These are phyloP conservation scores for Sandelia bainsii DNA, from an alignment of 2,797 vertebrate species.

Conservation along the genomic window DNA sequence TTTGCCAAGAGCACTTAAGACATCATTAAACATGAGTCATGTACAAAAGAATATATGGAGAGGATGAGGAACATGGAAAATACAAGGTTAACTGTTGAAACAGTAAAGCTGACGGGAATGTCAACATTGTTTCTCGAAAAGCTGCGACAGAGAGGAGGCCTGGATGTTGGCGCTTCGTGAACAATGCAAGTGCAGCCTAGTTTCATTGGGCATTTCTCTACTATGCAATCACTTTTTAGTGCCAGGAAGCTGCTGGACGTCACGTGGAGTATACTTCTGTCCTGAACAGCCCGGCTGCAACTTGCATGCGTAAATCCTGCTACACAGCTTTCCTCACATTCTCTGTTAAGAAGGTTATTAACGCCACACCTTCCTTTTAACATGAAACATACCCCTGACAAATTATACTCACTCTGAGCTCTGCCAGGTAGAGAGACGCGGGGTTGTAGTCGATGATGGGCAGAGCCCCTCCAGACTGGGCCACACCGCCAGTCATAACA, in stretches of 20 bases:
- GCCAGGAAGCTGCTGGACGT: constrained; percentile 19
- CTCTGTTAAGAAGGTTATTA: not conserved
- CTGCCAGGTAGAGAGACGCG: constrained; percentile 87
- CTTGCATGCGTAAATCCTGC: constrained; percentile 26
- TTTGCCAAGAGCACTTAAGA: not conserved
- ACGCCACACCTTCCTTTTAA: constrained; percentile 8
- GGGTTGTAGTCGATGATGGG: constrained; percentile 95
- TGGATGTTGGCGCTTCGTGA: not conserved
- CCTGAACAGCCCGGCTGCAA: not conserved
- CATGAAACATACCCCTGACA: not conserved
- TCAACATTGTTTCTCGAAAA: not conserved
- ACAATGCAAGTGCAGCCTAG: not conserved
- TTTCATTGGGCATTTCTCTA: constrained; percentile 1
- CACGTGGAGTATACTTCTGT: not conserved
- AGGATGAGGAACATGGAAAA: not conserved
- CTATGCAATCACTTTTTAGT: not conserved
- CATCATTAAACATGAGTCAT: not conserved
- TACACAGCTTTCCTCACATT: not conserved
- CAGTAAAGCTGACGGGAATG: not conserved
- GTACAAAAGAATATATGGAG: not conserved
- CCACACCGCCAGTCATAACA: constrained; percentile 17
- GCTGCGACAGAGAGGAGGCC: not conserved
- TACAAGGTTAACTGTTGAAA: not conserved
- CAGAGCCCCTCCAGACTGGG: constrained; percentile 70
- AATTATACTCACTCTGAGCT: constrained; percentile 88